These are phyloP conservation scores for Caerostris darwini DNA, from an alignment of 1,140 invertebrate genomes.

Conservation along the genomic window DNA sequence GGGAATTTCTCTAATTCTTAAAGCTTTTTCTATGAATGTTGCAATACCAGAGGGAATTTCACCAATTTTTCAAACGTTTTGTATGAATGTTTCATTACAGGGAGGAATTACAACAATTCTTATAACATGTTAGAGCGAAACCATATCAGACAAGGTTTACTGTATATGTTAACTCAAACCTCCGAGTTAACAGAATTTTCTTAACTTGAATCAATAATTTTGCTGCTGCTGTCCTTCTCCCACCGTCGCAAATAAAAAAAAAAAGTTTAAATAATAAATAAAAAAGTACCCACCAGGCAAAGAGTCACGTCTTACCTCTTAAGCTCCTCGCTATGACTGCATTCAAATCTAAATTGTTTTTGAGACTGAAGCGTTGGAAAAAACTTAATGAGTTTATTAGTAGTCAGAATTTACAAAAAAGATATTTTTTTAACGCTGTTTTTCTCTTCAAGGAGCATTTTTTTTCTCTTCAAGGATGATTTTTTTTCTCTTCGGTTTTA, in stretches of 20 bases:
- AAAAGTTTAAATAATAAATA: too few species aligned
- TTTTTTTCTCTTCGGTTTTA: conserved; percentile 31
- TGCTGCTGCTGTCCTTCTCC: conserved; percentile 5
- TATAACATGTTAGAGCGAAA: neutral
- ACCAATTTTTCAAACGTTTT: too few species aligned
- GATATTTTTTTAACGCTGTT: conserved; percentile 23
- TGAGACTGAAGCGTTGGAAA: conserved; percentile 37
- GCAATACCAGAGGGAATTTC: too few species aligned
- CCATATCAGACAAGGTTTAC: too few species aligned
- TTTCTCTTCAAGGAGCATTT: conserved; percentile 22
- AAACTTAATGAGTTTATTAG: conserved; percentile 71
- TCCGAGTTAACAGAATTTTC: neutral
- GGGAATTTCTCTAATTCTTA: too few species aligned
- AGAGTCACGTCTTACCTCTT: conserved; percentile 46
- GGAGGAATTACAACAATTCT: neutral
- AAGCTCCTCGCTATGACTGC: conserved; percentile 18
- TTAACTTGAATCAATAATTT: conserved; percentile 41
- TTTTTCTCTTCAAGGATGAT: conserved; percentile 11
- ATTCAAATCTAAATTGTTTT: conserved; percentile 69
- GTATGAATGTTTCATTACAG: too few species aligned
- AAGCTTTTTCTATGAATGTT: too few species aligned
- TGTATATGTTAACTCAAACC: neutral
- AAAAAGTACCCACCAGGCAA: neutral
- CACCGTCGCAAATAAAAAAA: neutral
- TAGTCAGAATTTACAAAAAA: conserved; percentile 48